Conservation (phyloP, 2,888 invertebrate species). For the Aleiodes testaceus region DNA sequence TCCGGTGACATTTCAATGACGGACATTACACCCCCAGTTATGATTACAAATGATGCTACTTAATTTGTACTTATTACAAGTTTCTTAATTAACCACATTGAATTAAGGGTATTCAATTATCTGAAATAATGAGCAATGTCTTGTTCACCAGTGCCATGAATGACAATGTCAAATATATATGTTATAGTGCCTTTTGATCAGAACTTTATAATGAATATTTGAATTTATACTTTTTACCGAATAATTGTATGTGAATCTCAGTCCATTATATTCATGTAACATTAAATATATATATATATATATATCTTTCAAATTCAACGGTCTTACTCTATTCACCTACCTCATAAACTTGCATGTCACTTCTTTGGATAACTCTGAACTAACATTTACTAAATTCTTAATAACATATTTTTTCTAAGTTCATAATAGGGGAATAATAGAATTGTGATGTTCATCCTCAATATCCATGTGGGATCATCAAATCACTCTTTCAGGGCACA, state of each 20-base stretch:
- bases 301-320: conserved; percentile 6
- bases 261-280: neutral
- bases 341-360: conserved; percentile 35
- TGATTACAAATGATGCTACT: neutral
- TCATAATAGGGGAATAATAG: neutral
- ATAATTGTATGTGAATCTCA: conserved; percentile 2
- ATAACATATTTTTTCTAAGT: neutral
- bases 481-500: conserved; percentile 16
- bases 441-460: conserved; percentile 9
- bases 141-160: conserved; percentile 46
- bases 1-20: neutral
- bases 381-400: neutral
- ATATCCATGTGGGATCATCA: conserved; percentile 35
- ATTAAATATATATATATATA: conserved; percentile 11
- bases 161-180: conserved; percentile 29
- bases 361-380: conserved; percentile 5
- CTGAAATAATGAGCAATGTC: conserved; percentile 5
- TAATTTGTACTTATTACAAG: conserved; percentile 24
- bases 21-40: neutral
- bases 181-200: conserved; percentile 42
- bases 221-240: conserved; percentile 23
- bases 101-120: neutral
- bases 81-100: neutral
- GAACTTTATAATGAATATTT: conserved; percentile 1
- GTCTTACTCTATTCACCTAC: neutral